Conservation (phyloP, 2,797 vertebrate species). For the Lutra lutra region DNA sequence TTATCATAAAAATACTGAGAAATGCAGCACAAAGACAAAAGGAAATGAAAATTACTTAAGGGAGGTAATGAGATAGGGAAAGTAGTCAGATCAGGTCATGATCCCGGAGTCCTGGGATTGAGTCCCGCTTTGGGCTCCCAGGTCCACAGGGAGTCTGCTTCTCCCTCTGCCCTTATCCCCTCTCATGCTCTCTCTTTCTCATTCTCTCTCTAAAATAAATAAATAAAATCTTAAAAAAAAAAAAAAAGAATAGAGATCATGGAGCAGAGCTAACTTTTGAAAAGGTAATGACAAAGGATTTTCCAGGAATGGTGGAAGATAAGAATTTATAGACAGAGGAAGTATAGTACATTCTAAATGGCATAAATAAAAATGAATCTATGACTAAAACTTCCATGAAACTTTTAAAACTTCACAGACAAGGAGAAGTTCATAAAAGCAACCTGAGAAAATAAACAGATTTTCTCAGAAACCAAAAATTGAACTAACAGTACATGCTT, state of each 20-base stretch:
- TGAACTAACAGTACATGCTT: background rate
- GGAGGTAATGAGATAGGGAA: background rate
- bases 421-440: background rate
- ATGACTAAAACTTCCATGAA: background rate
- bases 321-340: background rate
- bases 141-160: no score
- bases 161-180: no score
- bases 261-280: background rate
- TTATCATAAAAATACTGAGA: background rate
- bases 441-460: background rate
- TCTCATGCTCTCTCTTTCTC: no score
- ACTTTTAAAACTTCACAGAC: background rate
- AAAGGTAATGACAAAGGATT: background rate
- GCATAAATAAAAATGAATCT: background rate
- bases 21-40: background rate
- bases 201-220: no score
- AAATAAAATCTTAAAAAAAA: no score
- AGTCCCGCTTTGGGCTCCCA: no score
- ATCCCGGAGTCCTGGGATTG: no score
- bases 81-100: background rate
- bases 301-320: background rate
- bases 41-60: background rate
- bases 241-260: background rate
- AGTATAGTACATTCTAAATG: background rate
- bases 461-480: background rate